phyloP scores from a whole-genome alignment of 2,888 invertebrate genomes.

The Candidula unifasciata region DNA sequence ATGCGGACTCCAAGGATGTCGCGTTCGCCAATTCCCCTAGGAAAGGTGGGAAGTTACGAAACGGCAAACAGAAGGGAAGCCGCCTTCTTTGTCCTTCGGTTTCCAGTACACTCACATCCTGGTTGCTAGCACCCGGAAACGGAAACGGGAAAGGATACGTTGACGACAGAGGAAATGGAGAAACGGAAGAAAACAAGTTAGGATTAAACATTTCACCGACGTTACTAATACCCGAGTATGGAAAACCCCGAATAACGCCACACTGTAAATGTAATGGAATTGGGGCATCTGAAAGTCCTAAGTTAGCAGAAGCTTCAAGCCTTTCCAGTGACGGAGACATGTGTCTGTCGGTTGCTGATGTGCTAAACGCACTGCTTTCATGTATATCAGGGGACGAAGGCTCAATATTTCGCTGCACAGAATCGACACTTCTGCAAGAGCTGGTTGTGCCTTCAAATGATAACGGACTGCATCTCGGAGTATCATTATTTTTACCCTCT shows the following conservation, averaged over 20 bases:
- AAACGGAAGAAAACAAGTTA: background rate
- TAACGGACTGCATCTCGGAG: background rate
- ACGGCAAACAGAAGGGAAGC: conserved; percentile 7
- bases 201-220: background rate
- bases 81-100: background rate
- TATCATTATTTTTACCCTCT: background rate
- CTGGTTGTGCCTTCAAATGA: background rate
- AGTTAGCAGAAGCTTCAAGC: background rate
- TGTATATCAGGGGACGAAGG: background rate
- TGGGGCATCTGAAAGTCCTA: background rate
- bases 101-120: background rate
- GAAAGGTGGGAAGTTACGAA: conserved; percentile 5
- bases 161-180: background rate
- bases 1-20: background rate
- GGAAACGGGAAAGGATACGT: conserved; percentile 13
- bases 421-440: background rate
- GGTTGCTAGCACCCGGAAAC: background rate
- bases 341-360: background rate
- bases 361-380: conserved; percentile 19
- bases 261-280: background rate
- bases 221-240: conserved; percentile 3
- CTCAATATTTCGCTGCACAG: conserved; percentile 1
- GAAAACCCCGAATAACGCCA: background rate
- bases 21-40: background rate
- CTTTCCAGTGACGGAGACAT: background rate